phyloP scores from a whole-genome alignment of 2,888 invertebrate species.

The Chymomyza caudatula region DNA sequence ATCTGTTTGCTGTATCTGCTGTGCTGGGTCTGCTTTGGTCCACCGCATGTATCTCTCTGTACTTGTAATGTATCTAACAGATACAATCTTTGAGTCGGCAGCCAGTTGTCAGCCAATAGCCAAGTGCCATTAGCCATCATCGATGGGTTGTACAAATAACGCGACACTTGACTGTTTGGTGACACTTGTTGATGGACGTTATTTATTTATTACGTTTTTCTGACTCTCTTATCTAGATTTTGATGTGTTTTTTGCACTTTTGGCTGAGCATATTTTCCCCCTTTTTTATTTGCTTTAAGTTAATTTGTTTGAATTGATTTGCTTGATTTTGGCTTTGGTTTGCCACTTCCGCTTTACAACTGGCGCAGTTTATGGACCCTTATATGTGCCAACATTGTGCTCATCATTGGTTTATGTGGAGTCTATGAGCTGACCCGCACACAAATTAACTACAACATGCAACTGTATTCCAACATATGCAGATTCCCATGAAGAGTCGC shows the following conservation, averaged over 20 bases:
- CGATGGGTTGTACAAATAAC: neutral
- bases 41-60: neutral
- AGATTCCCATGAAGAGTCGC: constrained; percentile 22
- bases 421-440: constrained; percentile 49
- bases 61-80: constrained; percentile 1
- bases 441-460: constrained; percentile 52
- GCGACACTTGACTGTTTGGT: neutral
- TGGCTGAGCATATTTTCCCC: constrained; percentile 10
- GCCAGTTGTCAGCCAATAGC: neutral
- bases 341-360: neutral
- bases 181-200: constrained; percentile 68
- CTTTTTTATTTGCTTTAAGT: neutral
- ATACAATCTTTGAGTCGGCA: neutral
- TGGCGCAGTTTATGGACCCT: neutral
- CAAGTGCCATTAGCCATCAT: neutral
- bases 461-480: constrained; percentile 52
- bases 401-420: neutral
- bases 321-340: constrained; percentile 12
- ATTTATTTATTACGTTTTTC: constrained; percentile 33
- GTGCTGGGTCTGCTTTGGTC: neutral
- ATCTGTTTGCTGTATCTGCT: neutral
- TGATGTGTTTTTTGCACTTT: constrained; percentile 6
- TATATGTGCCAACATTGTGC: neutral
- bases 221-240: neutral
- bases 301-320: constrained; percentile 3